These are phyloP conservation scores for Menura novaehollandiae DNA, from an alignment of 2,113 vertebrate genomes.

Conservation along the genomic window DNA sequence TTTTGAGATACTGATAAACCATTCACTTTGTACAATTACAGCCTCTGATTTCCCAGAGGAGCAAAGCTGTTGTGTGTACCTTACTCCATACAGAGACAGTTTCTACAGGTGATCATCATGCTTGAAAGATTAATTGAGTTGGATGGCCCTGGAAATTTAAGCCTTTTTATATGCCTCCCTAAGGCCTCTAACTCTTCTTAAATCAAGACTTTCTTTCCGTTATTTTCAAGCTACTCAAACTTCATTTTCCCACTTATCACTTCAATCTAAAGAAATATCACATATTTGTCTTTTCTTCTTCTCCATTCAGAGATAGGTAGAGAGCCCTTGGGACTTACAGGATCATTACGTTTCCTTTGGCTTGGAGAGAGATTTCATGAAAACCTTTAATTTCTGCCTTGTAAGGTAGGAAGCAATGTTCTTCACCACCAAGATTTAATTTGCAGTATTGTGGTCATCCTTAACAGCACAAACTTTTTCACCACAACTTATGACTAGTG, in stretches of 20 bases:
- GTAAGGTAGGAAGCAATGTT: not conserved
- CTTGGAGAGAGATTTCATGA: constrained; percentile 1
- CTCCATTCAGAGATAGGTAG: not conserved
- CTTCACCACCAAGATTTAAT: constrained; percentile 24
- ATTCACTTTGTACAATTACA: not conserved
- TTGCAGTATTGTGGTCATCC: constrained; percentile 20
- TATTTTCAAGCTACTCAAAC: constrained; percentile 18
- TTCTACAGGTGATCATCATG: not conserved
- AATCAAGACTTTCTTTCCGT: not conserved
- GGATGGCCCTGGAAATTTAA: not conserved
- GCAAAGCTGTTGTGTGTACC: not conserved
- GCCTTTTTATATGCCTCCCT: not conserved
- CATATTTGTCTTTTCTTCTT: constrained; percentile 20
- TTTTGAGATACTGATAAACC: not conserved
- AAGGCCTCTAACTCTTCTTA: not conserved
- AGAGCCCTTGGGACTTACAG: constrained; percentile 16
- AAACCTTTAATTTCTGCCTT: constrained; percentile 32
- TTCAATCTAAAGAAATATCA: not conserved
- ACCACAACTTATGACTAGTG: not conserved
- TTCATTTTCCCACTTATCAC: constrained; percentile 28
- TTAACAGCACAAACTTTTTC: not conserved
- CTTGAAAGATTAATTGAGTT: constrained; percentile 18
- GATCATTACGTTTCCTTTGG: not conserved
- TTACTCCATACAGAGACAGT: not conserved
- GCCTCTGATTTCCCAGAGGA: not conserved